Base-by-base conservation (phyloP, 2,797 vertebrate species). In the Orientallactaga sibirica region DNA sequence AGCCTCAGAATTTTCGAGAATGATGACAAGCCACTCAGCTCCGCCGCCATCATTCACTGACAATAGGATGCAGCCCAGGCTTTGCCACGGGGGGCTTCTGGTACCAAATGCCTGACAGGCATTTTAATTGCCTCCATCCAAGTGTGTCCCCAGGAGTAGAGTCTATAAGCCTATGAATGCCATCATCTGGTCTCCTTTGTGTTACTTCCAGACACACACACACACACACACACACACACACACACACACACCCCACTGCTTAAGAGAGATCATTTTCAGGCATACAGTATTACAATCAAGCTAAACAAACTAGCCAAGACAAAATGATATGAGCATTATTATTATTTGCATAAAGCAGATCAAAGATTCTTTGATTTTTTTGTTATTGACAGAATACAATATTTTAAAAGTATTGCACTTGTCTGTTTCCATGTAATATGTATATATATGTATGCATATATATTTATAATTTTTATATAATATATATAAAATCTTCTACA, bases 1-100 rank as follows among this genome's bases (percentile, higher is more conserved):
- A 97, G 98, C 96, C 96, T 95, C 96, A 96, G 98, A 98, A 98
- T 98, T 97, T 98, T 98, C 98, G 91, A 98, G 98, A 98, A 98
- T 18, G 97, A 98, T 97, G 98, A 98, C 98, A 97, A 98, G 97
- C 95, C 97, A 97, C 97, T 95, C 90, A 25, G 98, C 96, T 97
- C 98, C 98, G 97, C 98, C 98, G 97, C 98, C 98, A 98, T 98
- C 98, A 98, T 94, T 97, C 97, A 97, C 97, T 98, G 97, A 98
- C 98, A 98, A 98, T 94, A 96, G 97, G 97, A 97, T 95, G 97
- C 98, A 97, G 98, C 96, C 86, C 95, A 97, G 95, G 68, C 96
- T 86, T 98, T 96, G 97, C 97, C 97, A 97, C 41, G 79, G 96
- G 94, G 94, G 97, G 89, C 55, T 98, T 97, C 97, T 97, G 97